Evolutionary conservation across 2,888 invertebrate genomes (phyloP), one percentile per base, ranked within the genome.

Genomic region (Chrysolina haemoptera): DNA sequence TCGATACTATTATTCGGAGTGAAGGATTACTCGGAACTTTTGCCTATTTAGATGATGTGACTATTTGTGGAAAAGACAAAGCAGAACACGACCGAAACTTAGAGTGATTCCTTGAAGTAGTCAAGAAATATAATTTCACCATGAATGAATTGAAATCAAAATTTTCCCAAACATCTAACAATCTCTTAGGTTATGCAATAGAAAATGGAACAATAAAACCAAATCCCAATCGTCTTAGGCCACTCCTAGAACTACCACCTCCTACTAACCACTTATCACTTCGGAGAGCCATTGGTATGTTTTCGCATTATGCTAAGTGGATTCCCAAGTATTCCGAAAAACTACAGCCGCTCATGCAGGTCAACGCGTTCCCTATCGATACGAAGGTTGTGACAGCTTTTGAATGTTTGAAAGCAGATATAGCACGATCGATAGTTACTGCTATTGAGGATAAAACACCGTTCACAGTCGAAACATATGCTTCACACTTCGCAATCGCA

Each of bases 321-420:
- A 62, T 62, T 18, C 40, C 62, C 12, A 62, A 41, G 35, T 62
- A 62, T 41, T 62, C 40, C n/a, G 40, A 40, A n/a, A 62, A 16
- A 62, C 27, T 62, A 22, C 41, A 62, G 35, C 10, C 41, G 18
- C 35, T 62, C 35, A 40, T 62, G 27, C 62, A 62, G 14, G 62
- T 62, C n/a, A 1, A 62, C 1, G n/a, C n/a, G 40, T 63, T 41
- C 9, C 43, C 41, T 2, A 41, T 63, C 63, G 9, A 50, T 50
- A 4, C 4, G 1, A 2, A n/a, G n/a, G 16, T 16, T 50, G 5
- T 50, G n/a, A 8, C 4, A 50, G 10, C 50, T 50, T 50, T 10
- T 9, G 50, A 50, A 50, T n/a, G 16, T 9, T 16, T 0, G 16
- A 50, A 50, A 50, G 16, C 16, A 50, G 14, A 11, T 5, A n/a